phyloP scores from a whole-genome alignment of 2,113 vertebrate genomes.

The Pimephales promelas region DNA sequence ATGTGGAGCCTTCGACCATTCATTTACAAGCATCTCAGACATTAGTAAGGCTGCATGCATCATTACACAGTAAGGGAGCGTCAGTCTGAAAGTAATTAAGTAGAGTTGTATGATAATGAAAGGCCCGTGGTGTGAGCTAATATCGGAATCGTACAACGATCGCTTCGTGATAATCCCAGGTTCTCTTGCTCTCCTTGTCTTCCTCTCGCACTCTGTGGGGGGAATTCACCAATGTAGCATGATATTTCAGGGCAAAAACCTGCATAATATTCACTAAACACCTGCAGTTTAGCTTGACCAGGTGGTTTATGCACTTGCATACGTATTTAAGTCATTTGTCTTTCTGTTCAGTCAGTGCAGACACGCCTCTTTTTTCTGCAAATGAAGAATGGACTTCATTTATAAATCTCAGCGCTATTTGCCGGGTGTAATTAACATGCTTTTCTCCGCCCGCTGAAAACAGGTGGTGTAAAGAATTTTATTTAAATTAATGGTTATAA shows the following conservation, averaged over 20 bases:
- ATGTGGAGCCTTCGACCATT: slow-evolving; percentile 40
- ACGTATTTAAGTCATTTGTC: slow-evolving; percentile 7
- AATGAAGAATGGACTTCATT: slow-evolving; percentile 10
- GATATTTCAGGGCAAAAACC: background rate
- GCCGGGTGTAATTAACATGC: background rate
- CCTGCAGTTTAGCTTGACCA: background rate
- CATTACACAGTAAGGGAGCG: slow-evolving; percentile 60
- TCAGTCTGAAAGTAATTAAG: slow-evolving; percentile 63
- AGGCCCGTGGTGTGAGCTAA: slow-evolving; percentile 43
- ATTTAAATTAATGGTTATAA: background rate
- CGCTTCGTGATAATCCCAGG: slow-evolving; percentile 41
- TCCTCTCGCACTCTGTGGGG: background rate
- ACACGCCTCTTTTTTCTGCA: background rate
- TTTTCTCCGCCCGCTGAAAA: background rate
- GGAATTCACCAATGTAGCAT: background rate
- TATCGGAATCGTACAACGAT: slow-evolving; percentile 48
- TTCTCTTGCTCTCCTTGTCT: background rate
- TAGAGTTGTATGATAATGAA: slow-evolving; percentile 56
- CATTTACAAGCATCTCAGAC: slow-evolving; percentile 49
- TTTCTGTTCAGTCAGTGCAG: background rate
- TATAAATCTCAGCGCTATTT: background rate
- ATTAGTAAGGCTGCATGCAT: slow-evolving; percentile 55
- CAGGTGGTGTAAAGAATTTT: background rate
- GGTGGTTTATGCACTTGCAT: background rate
- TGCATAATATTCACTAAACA: background rate